Conservation (phyloP, 2,888 invertebrate genomes). For the Cybosia mesomella region DNA sequence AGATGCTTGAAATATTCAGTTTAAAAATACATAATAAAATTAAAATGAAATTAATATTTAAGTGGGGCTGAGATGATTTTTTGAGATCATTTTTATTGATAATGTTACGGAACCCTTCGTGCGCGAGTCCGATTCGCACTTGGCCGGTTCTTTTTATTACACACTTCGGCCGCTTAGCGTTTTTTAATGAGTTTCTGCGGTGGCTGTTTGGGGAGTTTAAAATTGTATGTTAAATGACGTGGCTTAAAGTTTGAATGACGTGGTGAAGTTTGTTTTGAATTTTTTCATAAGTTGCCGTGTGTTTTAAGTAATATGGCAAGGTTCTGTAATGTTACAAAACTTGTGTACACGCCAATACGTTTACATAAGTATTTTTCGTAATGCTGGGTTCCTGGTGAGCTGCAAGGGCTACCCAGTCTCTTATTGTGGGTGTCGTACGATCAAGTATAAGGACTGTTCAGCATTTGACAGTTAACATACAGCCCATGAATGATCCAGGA, state of each 20-base stretch:
- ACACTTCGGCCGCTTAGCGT: constrained; percentile 33
- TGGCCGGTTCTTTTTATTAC: constrained; percentile 46
- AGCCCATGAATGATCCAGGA: too few species aligned
- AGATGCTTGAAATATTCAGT: too few species aligned
- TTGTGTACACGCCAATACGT: background rate
- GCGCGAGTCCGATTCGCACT: too few species aligned
- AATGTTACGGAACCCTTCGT: too few species aligned
- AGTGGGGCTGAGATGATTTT: too few species aligned
- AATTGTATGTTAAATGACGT: constrained; percentile 18
- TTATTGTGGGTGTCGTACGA: too few species aligned
- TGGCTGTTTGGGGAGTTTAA: constrained; percentile 26
- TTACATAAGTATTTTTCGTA: background rate
- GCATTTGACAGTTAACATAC: too few species aligned
- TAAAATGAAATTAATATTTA: too few species aligned
- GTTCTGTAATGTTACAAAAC: background rate
- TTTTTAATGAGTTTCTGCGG: constrained; percentile 46
- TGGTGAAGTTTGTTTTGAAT: constrained; percentile 10
- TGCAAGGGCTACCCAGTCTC: background rate
- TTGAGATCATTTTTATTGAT: too few species aligned
- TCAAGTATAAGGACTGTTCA: too few species aligned
- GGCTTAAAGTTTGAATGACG: constrained; percentile 19
- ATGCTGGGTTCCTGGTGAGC: too few species aligned
- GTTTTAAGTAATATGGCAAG: background rate
- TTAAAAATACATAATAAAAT: too few species aligned
- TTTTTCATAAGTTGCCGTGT: constrained; percentile 6